Evolutionary conservation across 2,797 vertebrate species (phyloP).

Genomic region (Halcyon leucocephala): DNA sequence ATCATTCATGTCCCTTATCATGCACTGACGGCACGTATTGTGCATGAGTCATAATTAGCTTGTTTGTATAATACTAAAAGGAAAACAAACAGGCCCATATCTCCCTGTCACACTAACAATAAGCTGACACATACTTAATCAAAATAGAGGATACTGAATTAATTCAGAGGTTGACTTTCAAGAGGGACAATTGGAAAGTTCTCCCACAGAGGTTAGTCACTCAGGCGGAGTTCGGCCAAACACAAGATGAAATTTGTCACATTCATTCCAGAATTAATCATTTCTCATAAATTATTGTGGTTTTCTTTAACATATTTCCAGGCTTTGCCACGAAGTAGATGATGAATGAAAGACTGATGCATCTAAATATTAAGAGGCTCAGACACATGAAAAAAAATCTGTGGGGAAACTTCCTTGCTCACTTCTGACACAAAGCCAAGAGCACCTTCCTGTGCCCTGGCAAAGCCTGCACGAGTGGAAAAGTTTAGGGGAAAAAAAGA

Average conservation of each 20-base stretch:
- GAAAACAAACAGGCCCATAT: conserved; percentile 70
- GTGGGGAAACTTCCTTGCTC: neutral
- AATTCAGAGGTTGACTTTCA: conserved; percentile 57
- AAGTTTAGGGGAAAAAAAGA: neutral
- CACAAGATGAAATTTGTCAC: conserved; percentile 25
- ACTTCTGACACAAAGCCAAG: neutral
- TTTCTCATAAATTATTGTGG: neutral
- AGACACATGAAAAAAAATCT: neutral
- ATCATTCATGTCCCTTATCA: conserved; percentile 18
- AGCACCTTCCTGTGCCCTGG: neutral
- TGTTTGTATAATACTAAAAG: conserved; percentile 76
- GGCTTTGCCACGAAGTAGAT: neutral
- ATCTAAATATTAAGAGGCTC: neutral
- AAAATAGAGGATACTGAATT: conserved; percentile 68
- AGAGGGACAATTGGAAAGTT: conserved; percentile 31
- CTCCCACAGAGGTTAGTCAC: conserved; percentile 45
- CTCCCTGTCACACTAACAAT: conserved; percentile 65
- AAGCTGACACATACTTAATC: conserved; percentile 73
- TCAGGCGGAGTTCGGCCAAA: conserved; percentile 46
- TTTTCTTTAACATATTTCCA: neutral
- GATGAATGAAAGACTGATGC: neutral
- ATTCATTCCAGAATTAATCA: conserved; percentile 30
- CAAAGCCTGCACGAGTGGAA: conserved; percentile 16
- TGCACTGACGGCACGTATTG: neutral
- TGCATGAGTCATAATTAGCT: conserved; percentile 74